These are phyloP conservation scores for Nomada fucata DNA, from an alignment of 2,888 invertebrate species.

Conservation along the genomic window DNA sequence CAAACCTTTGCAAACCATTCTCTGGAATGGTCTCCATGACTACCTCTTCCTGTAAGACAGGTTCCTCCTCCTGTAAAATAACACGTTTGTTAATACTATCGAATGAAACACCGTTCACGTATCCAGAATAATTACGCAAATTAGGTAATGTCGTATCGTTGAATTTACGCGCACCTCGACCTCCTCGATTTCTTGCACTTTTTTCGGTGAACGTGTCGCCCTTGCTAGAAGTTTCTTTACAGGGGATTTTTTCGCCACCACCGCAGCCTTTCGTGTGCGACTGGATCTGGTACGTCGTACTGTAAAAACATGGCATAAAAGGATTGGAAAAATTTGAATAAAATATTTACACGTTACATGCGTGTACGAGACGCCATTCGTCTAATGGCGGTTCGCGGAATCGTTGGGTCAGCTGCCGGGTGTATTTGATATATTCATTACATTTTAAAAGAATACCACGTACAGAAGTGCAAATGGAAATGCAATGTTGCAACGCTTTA, in stretches of 20 bases:
- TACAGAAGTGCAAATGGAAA: not conserved
- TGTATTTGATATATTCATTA: slow-evolving; percentile 12
- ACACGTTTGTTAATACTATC: not conserved
- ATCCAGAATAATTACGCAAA: not conserved
- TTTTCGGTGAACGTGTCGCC: slow-evolving; percentile 75
- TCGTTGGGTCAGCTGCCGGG: slow-evolving; percentile 39
- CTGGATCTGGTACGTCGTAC: slow-evolving; percentile 87
- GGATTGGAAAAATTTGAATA: slow-evolving; percentile 9
- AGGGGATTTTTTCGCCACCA: slow-evolving; percentile 77
- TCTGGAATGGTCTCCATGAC: slow-evolving; percentile 72
- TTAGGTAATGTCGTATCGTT: not conserved
- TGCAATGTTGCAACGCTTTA: not conserved
- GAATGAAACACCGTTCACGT: not conserved
- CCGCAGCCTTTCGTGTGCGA: slow-evolving; percentile 81
- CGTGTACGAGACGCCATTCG: slow-evolving; percentile 71
- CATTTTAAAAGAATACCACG: not conserved
- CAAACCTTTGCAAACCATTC: slow-evolving; percentile 76
- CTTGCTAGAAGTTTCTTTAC: slow-evolving; percentile 77
- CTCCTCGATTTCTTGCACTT: slow-evolving; percentile 74
- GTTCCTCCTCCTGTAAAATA: slow-evolving; percentile 66
- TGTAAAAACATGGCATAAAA: slow-evolving; percentile 65
- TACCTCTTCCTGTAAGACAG: slow-evolving; percentile 67
- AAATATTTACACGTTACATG: slow-evolving; percentile 57
- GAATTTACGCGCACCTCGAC: slow-evolving; percentile 73
- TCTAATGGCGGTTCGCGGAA: slow-evolving; percentile 76